These are phyloP conservation scores for Amniataba percoides DNA, from an alignment of 2,797 vertebrate genomes.

Conservation along the genomic window DNA sequence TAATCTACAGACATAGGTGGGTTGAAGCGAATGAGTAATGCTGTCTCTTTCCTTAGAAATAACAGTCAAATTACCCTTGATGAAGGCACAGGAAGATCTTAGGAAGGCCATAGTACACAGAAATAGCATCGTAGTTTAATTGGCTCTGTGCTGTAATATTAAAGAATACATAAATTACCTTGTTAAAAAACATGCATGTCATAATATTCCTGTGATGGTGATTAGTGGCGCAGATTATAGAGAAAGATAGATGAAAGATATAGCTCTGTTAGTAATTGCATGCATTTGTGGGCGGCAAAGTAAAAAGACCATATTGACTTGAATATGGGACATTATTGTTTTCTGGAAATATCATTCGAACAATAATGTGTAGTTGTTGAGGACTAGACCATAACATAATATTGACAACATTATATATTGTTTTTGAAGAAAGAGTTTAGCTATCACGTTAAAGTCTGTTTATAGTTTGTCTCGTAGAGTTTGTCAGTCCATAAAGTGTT, in stretches of 20 bases:
- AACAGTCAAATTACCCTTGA: slow-evolving; percentile 53
- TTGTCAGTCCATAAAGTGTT: not conserved
- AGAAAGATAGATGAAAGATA: too few species aligned
- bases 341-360: not conserved
- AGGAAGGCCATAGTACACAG: slow-evolving; percentile 1
- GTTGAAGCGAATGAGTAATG: slow-evolving; percentile 52
- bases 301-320: not conserved
- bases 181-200: slow-evolving; percentile 2
- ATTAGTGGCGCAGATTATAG: slow-evolving; percentile 19
- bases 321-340: not conserved
- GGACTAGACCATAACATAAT: not conserved
- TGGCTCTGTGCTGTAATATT: slow-evolving; percentile 18
- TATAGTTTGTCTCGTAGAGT: not conserved
- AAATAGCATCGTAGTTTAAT: slow-evolving; percentile 13
- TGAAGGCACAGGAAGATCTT: slow-evolving; percentile 16
- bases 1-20: slow-evolving; percentile 49
- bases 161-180: slow-evolving; percentile 12
- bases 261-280: too few species aligned
- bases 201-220: slow-evolving; percentile 24
- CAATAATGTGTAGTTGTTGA: not conserved
- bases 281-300: not conserved
- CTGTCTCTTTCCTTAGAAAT: slow-evolving; percentile 43
- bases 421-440: not conserved
- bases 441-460: not conserved
- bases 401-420: not conserved